Conservation (phyloP, 2,888 invertebrate genomes). For the Tachina grossa region DNA sequence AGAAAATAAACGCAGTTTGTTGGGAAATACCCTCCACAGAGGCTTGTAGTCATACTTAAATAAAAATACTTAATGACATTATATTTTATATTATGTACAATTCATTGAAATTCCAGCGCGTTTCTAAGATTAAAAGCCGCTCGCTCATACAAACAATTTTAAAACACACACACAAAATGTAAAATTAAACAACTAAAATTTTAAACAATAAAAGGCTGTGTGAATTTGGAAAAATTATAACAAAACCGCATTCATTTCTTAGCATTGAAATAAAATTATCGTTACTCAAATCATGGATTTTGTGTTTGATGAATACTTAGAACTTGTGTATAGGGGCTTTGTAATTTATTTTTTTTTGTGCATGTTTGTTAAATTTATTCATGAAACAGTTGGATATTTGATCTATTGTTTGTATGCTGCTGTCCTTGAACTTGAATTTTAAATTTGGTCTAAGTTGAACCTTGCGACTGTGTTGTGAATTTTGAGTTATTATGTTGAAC, state of each 20-base stretch:
- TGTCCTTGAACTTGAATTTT: constrained; percentile 61
- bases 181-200: background rate
- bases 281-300: constrained; percentile 1
- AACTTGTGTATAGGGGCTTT: background rate
- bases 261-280: constrained; percentile 4
- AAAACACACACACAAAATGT: background rate
- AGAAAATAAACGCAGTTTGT: too few species aligned
- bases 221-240: constrained; percentile 1
- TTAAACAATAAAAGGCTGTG: background rate
- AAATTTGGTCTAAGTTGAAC: constrained; percentile 38
- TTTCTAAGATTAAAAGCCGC: background rate
- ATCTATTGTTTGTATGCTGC: constrained; percentile 30
- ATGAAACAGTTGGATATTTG: constrained; percentile 44
- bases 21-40: background rate
- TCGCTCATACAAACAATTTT: background rate
- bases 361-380: constrained; percentile 27
- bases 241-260: constrained; percentile 23
- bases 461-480: constrained; percentile 10
- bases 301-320: constrained; percentile 2
- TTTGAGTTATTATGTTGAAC: constrained; percentile 35
- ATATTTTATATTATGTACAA: background rate
- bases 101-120: constrained; percentile 26
- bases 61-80: background rate
- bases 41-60: background rate
- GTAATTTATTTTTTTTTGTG: background rate